Base-by-base conservation (phyloP, 2,113 vertebrate species). In the Ranitomeya variabilis region DNA sequence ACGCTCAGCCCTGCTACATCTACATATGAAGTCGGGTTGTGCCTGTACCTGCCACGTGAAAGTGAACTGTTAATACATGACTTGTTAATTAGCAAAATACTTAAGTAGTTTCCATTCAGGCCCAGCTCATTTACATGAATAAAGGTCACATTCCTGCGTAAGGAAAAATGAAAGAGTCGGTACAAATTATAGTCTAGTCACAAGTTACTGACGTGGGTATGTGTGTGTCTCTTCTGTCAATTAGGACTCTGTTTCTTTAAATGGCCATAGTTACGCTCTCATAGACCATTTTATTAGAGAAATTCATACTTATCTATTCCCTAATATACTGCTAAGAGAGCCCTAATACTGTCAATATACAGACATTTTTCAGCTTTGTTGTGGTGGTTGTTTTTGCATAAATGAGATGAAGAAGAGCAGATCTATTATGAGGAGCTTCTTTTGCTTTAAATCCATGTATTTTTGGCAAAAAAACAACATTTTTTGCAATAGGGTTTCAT, bases 111-210 rank as follows among this genome's bases (percentile, higher is more conserved):
- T 79, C 52, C 77, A 55, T 19, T 79, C 77, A 7, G 52, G 19
- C 26, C 21, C n/a, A 5, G 21, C 77, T 79, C 77, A 55, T 79
- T 79, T 79, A 57, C 77, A 79, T 79, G 51, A 26, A 57, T 57
- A 23, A 55, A 79, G 77, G 77, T 55, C 77, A 79, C 5, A 79
- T 55, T 79, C 52, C 15, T 14, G n/a, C 4, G 2, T 4, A 78
- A 11, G 10, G 37, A 76, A 18, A 51, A 19, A 76, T 51, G 21
- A 15, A 26, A 23, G 21, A 79, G n/a, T 54, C 52, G 11, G 10
- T 12, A 23, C 21, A 55, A n/a, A 79, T 79, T 23, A 52, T 2
- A n/a, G 6, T 52, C 12, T 10, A 12, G 45, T 78, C 14, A 15
- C 4, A n/a, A 16, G 31, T 37, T 26, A 12, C 74, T 77, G 3